These are phyloP conservation scores for Glareola pratincola DNA, from an alignment of 2,113 vertebrate species.

Conservation along the genomic window DNA sequence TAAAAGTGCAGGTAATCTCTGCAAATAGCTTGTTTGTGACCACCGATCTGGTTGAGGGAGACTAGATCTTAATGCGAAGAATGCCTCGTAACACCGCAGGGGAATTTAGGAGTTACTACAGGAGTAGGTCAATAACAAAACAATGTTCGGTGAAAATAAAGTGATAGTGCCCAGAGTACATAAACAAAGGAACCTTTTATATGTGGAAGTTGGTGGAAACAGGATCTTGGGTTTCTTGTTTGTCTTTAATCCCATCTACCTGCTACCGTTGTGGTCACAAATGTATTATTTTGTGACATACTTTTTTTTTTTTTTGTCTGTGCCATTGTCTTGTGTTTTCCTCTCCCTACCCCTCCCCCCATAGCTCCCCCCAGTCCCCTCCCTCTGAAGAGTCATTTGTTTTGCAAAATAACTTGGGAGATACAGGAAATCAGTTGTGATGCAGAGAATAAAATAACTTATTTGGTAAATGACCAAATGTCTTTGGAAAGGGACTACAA, in stretches of 20 bases:
- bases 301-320: not conserved
- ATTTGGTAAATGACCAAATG: not conserved
- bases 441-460: not conserved
- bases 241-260: not conserved
- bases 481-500: not conserved
- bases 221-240: not conserved
- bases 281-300: not conserved
- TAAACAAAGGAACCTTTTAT: not conserved
- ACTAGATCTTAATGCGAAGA: not conserved
- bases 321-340: not conserved
- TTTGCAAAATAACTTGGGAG: not conserved
- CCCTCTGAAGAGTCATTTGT: not conserved
- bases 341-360: too few relatives aligned
- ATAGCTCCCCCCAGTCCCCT: too few relatives aligned
- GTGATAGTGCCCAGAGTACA: not conserved
- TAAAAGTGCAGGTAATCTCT: not conserved
- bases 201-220: not conserved
- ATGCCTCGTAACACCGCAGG: not conserved
- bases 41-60: not conserved
- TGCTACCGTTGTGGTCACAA: not conserved
- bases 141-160: not conserved
- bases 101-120: not conserved
- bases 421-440: not conserved
- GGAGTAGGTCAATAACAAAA: not conserved
- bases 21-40: not conserved